Percentiles rank a stretch among this genome's conserved stretches.
phyloP scores from a whole-genome alignment of 2,113 vertebrate species.

The Microtus oregoni region DNA sequence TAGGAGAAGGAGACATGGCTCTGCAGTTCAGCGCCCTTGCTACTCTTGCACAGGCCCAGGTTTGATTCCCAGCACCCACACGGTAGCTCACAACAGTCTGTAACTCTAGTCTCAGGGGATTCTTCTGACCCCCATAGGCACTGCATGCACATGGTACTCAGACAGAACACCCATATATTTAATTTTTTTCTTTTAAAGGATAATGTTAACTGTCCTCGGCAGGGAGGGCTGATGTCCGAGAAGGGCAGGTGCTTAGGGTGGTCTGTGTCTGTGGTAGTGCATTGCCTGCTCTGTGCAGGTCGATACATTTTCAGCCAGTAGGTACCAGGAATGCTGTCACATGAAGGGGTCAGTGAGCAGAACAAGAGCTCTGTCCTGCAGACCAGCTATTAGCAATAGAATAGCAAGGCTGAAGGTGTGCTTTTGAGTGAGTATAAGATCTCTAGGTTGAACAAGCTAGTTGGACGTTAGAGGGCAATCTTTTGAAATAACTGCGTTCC shows the following conservation, averaged over 20 bases:
- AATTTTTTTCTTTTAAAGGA: neutral
- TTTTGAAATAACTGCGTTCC: conserved; percentile 13
- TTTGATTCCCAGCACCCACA: neutral
- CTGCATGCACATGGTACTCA: neutral
- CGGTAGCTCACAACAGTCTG: neutral
- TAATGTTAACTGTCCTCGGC: neutral
- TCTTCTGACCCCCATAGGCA: neutral
- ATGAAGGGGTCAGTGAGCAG: neutral
- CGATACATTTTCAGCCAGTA: neutral
- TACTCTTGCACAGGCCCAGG: neutral
- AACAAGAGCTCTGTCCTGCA: neutral
- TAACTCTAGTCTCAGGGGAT: neutral
- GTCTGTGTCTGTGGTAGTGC: neutral
- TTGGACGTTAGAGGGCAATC: neutral
- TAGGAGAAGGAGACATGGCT: neutral
- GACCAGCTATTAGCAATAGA: neutral
- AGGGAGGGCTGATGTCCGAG: neutral
- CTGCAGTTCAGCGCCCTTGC: neutral
- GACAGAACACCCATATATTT: neutral
- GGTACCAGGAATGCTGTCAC: neutral
- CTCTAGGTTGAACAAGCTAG: conserved; percentile 6
- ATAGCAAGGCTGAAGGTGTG: neutral
- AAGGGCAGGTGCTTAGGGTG: neutral
- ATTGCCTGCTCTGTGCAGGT: neutral
- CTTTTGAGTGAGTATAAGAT: neutral